A percentile compares a stretch with the other conserved stretches of the same genome.
phyloP scores from a whole-genome alignment of 2,888 invertebrate species.

The Platynereis dumerilii region DNA sequence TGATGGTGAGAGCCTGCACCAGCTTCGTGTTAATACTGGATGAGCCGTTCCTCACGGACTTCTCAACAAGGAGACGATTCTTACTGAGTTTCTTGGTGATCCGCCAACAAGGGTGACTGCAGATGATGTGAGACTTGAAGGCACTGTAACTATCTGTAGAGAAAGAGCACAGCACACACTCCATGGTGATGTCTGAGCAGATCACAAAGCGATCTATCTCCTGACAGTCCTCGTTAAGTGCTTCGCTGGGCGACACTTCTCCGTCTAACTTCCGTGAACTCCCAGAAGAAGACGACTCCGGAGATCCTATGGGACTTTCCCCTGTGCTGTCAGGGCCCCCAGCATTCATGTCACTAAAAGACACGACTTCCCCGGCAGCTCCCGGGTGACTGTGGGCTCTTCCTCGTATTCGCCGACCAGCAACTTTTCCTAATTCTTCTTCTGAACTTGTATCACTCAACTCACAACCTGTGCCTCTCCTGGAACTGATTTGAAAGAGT shows the following conservation, averaged over 20 bases:
- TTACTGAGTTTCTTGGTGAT: conserved; percentile 38
- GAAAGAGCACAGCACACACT: conserved; percentile 33
- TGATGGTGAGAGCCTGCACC: not conserved
- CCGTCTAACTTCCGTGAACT: no score
- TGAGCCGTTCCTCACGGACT: conserved; percentile 23
- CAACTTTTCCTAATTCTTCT: not conserved
- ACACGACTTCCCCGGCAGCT: no score
- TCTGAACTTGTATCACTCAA: not conserved
- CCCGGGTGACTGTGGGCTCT: not conserved
- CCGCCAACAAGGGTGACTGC: conserved; percentile 36
- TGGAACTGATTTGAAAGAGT: no score
- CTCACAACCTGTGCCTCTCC: no score
- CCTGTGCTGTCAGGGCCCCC: not conserved
- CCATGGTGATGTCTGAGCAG: conserved; percentile 35
- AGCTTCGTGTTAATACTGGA: conserved; percentile 7
- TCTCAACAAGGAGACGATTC: conserved; percentile 35
- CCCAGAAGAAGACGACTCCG: not conserved
- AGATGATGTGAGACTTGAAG: conserved; percentile 38
- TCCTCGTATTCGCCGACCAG: not conserved
- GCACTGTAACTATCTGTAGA: conserved; percentile 31
- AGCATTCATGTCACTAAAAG: no score
- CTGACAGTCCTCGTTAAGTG: conserved; percentile 9
- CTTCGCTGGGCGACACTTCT: not conserved
- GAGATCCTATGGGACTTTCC: conserved; percentile 2
- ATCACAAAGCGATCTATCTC: conserved; percentile 35